Evolutionary conservation across 1,140 invertebrate genomes (phyloP).

Genomic region (Meloidogyne chitwoodi): DNA sequence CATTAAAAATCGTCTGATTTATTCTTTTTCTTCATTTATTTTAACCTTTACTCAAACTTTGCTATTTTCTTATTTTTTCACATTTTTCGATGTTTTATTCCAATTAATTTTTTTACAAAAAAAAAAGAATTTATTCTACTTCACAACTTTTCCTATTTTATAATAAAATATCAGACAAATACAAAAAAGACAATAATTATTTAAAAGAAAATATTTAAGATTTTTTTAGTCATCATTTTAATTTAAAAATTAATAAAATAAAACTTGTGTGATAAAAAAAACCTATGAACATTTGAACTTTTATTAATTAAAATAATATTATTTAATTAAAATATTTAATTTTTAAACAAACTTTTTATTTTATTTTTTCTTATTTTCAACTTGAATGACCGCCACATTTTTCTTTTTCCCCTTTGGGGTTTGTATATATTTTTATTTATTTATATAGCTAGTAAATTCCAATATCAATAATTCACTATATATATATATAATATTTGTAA

Average conservation of each 20-base stretch:
- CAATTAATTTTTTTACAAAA: neutral
- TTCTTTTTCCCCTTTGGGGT: neutral
- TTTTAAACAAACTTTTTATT: neutral
- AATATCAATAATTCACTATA: neutral
- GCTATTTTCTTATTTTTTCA: neutral
- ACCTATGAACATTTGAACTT: too few relatives aligned
- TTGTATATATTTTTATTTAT: neutral
- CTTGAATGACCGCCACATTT: neutral
- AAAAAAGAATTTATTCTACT: neutral
- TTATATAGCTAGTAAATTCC: neutral
- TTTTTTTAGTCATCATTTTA: too few relatives aligned
- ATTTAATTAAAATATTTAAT: neutral
- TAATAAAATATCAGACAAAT: neutral
- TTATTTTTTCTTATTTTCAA: neutral
- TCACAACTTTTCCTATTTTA: neutral
- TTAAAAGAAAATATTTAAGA: neutral
- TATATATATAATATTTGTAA: neutral
- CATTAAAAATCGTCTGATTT: constrained; percentile 4
- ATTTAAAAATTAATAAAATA: too few relatives aligned
- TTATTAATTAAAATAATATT: too few relatives aligned
- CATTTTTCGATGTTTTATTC: neutral
- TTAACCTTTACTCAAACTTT: neutral
- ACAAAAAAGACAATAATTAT: neutral
- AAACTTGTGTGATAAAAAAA: too few relatives aligned
- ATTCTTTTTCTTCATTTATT: neutral